Percentiles rank a stretch among this genome's conserved stretches.
These are phyloP conservation scores for Eulemur mongoz DNA, from an alignment of 2,797 vertebrate species.

Conservation along the genomic window DNA sequence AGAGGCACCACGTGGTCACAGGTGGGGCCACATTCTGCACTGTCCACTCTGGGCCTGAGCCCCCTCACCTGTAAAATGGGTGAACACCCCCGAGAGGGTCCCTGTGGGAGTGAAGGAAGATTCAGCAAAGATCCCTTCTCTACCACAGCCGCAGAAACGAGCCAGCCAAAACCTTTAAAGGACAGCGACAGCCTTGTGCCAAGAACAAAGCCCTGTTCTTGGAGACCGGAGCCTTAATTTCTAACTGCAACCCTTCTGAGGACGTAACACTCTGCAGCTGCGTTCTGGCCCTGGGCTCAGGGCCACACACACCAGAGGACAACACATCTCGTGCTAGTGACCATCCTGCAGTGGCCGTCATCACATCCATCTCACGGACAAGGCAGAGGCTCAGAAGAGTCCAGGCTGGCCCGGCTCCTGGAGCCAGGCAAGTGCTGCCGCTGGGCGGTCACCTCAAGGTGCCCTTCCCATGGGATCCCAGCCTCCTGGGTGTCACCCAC, in stretches of 20 bases:
- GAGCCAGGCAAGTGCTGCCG: background rate
- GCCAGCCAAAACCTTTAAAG: background rate
- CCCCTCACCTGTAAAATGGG: background rate
- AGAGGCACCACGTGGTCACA: background rate
- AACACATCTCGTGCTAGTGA: background rate
- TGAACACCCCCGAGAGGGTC: background rate
- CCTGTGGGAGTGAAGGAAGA: background rate
- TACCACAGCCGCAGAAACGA: background rate
- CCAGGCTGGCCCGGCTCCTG: background rate
- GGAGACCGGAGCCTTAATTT: background rate
- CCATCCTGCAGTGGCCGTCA: background rate
- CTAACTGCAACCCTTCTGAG: background rate
- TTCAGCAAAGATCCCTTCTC: background rate
- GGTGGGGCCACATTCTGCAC: no score
- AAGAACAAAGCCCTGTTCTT: background rate
- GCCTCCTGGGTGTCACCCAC: background rate
- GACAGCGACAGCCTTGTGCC: background rate
- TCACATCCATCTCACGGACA: background rate
- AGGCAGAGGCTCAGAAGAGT: background rate
- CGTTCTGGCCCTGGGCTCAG: background rate
- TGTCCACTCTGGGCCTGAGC: background rate
- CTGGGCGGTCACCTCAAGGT: background rate
- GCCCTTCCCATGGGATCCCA: background rate
- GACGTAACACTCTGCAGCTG: background rate
- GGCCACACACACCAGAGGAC: background rate